Percentiles rank a stretch among this genome's conserved stretches.
phyloP scores from a whole-genome alignment of 30 jellyfish, hydroid and myxozoan species.

The Hydractinia symbiolongicarpus region DNA sequence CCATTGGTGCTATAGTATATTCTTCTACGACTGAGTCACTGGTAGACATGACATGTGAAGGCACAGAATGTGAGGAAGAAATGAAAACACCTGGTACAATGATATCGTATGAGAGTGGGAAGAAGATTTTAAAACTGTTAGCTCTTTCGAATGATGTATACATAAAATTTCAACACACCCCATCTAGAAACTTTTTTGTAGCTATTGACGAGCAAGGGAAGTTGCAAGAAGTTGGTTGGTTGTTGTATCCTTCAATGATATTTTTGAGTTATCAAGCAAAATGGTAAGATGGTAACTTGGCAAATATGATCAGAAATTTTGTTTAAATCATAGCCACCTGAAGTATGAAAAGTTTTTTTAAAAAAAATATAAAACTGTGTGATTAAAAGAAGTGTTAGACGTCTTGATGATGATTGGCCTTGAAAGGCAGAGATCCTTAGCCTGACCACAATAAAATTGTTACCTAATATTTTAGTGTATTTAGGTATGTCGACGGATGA shows the following conservation, averaged over 20 bases:
- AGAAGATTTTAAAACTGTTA: conserved; percentile 36
- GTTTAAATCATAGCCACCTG: too few relatives aligned
- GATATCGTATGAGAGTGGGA: conserved; percentile 69
- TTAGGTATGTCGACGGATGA: too few relatives aligned
- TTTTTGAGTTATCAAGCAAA: conserved; percentile 89
- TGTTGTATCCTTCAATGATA: conserved; percentile 85
- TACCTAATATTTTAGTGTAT: too few relatives aligned
- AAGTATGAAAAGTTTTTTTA: too few relatives aligned
- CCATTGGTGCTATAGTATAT: conserved; percentile 73
- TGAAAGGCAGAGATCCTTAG: too few relatives aligned
- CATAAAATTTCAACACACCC: conserved; percentile 84
- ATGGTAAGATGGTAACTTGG: conserved; percentile 67
- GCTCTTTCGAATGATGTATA: conserved; percentile 39
- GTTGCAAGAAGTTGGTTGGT: conserved; percentile 96
- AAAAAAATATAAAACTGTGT: too few relatives aligned
- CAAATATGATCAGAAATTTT: too few relatives aligned
- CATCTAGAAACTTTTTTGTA: conserved; percentile 77
- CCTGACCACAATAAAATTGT: too few relatives aligned
- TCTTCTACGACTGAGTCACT: conserved; percentile 47
- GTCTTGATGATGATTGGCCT: too few relatives aligned
- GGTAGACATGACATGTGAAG: conserved; percentile 83
- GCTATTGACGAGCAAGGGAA: conserved; percentile 94
- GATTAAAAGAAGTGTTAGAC: too few relatives aligned
- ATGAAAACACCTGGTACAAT: conserved; percentile 78
- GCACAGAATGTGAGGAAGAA: conserved; percentile 71